Evolutionary conservation across 2,797 vertebrate genomes (phyloP).

Genomic region (Rousettus madagascariensis): DNA sequence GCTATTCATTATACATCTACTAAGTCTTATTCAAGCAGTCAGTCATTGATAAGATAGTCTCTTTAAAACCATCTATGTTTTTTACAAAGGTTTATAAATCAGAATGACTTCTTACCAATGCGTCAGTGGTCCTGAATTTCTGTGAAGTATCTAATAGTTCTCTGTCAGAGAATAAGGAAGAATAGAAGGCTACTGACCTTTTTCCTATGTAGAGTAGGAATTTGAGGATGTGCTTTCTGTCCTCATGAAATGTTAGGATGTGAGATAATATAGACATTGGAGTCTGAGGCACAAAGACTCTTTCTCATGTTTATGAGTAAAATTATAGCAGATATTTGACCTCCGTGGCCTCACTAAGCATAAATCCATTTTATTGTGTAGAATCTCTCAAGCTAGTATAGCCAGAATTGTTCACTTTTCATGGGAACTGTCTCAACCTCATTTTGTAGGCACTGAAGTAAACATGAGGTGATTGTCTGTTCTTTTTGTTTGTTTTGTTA

Average conservation of each 20-base stretch:
- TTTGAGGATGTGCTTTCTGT: not conserved
- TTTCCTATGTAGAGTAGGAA: not conserved
- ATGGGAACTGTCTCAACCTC: not conserved
- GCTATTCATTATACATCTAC: not conserved
- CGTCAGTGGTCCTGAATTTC: not conserved
- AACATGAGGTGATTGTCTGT: not conserved
- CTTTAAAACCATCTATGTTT: not conserved
- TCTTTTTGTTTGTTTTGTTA: not conserved
- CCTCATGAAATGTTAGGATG: not conserved
- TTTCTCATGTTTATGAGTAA: not conserved
- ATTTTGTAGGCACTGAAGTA: not conserved
- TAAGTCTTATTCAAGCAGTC: not conserved
- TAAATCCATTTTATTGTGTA: not conserved
- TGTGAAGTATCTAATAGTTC: not conserved
- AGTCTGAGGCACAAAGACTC: not conserved
- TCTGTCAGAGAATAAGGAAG: not conserved
- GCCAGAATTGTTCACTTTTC: not conserved
- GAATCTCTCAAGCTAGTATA: not conserved
- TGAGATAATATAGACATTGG: not conserved
- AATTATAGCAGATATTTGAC: not conserved
- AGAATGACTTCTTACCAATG: not conserved
- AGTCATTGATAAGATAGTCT: not conserved
- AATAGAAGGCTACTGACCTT: not conserved
- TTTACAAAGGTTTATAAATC: not conserved
- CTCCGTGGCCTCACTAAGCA: not conserved